phyloP scores from a whole-genome alignment of 2,797 vertebrate species.

The Eidolon dupreanum region DNA sequence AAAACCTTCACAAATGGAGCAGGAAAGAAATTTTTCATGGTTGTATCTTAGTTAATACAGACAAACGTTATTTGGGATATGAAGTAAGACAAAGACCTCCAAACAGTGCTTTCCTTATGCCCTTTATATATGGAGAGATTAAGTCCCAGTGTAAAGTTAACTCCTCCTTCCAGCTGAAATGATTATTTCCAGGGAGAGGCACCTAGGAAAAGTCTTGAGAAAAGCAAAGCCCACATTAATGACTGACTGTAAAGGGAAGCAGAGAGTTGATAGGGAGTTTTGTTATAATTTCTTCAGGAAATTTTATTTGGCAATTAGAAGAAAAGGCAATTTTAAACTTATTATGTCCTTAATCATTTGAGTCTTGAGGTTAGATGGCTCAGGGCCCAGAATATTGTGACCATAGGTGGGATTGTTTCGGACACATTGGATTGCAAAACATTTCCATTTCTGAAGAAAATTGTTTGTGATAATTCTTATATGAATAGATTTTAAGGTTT shows the following conservation, averaged over 20 bases:
- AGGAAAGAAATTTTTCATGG: background rate
- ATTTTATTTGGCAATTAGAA: background rate
- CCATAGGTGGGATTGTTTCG: background rate
- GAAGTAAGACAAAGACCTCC: slow-evolving; percentile 9
- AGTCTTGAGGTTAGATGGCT: background rate
- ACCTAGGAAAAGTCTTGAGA: background rate
- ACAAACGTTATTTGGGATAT: background rate
- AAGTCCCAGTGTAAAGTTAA: background rate
- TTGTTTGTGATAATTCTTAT: background rate
- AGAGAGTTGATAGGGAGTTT: background rate
- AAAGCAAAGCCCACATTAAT: background rate
- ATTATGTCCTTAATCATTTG: slow-evolving; percentile 3
- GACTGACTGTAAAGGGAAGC: background rate
- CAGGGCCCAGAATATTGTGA: background rate
- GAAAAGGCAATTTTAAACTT: background rate
- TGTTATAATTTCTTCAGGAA: slow-evolving; percentile 35
- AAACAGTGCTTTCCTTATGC: background rate
- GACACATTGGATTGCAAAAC: background rate
- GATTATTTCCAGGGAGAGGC: background rate
- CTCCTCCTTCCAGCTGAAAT: background rate
- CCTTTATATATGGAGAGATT: background rate
- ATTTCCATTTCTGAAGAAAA: background rate
- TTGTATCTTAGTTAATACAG: slow-evolving; percentile 11
- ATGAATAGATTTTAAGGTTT: background rate
- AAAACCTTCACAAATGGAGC: background rate